A percentile compares a stretch with the other conserved stretches of the same genome.
Conservation (phyloP, 2,797 vertebrate species). For the Poecilia wingei region DNA sequence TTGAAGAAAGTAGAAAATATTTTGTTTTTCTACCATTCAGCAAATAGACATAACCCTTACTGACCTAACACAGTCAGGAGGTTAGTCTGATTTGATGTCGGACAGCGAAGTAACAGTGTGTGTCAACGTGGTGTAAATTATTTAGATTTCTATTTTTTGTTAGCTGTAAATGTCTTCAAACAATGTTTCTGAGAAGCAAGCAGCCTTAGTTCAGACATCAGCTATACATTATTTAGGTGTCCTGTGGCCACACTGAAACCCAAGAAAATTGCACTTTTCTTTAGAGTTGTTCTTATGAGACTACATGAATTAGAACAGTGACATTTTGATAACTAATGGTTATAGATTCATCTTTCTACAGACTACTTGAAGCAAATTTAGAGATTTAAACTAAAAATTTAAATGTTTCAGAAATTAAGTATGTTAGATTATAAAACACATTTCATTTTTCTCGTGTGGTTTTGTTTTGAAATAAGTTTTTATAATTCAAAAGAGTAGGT, state of each 20-base stretch:
- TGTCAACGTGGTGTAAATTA: not conserved
- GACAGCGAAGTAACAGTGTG: not conserved
- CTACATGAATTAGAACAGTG: not conserved
- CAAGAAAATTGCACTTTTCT: conserved; percentile 2
- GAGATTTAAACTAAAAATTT: not conserved
- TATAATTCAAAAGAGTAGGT: not conserved
- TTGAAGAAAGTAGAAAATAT: not conserved
- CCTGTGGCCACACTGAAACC: not conserved
- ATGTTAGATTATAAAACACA: not conserved
- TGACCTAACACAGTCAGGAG: not conserved
- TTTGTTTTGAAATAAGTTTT: not conserved
- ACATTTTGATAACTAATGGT: not conserved
- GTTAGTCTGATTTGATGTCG: not conserved
- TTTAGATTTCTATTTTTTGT: not conserved
- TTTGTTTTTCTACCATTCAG: not conserved
- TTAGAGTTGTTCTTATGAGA: not conserved
- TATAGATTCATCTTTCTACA: not conserved
- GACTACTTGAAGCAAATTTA: not conserved
- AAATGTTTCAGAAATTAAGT: not conserved
- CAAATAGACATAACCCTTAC: not conserved
- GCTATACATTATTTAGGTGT: conserved; percentile 1
- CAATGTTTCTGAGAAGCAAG: not conserved
- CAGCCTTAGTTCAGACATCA: conserved; percentile 3
- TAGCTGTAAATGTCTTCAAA: not conserved
- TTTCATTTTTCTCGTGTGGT: not conserved